Evolutionary conservation across 2,113 vertebrate genomes (phyloP).

Genomic region (Xerus inauris): DNA sequence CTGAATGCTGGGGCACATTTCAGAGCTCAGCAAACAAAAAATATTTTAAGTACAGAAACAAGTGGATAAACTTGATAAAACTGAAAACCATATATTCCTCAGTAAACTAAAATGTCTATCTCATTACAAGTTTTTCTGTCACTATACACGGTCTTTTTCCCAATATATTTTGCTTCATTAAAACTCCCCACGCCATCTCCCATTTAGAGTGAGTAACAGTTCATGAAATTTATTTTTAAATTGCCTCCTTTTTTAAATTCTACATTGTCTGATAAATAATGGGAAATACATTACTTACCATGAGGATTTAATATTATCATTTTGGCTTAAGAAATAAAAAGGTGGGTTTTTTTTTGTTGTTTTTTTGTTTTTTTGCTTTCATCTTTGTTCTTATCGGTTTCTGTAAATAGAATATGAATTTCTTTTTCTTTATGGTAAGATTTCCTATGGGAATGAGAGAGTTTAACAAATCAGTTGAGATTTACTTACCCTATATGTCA

Average conservation of each 20-base stretch:
- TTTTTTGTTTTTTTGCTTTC: slow-evolving; percentile 66
- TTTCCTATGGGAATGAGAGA: background rate
- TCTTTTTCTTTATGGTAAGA: background rate
- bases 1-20: background rate
- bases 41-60: background rate
- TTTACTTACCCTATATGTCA: background rate
- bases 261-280: slow-evolving; percentile 21
- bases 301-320: background rate
- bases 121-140: background rate
- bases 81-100: background rate
- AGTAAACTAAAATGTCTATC: background rate
- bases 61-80: background rate
- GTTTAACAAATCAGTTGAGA: background rate
- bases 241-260: background rate
- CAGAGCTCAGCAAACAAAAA: background rate
- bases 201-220: background rate
- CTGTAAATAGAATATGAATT: slow-evolving; percentile 16
- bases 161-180: background rate
- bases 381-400: background rate
- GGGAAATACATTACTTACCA: background rate
- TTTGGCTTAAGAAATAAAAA: slow-evolving; percentile 48
- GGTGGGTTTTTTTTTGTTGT: too few relatives aligned
- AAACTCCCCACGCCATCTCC: background rate
- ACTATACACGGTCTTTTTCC: slow-evolving; percentile 37
- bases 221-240: slow-evolving; percentile 46